A percentile compares a stretch with the other conserved stretches of the same genome.
Evolutionary conservation across 2,797 vertebrate genomes (phyloP).

Genomic region (Manis crassicaudata): DNA sequence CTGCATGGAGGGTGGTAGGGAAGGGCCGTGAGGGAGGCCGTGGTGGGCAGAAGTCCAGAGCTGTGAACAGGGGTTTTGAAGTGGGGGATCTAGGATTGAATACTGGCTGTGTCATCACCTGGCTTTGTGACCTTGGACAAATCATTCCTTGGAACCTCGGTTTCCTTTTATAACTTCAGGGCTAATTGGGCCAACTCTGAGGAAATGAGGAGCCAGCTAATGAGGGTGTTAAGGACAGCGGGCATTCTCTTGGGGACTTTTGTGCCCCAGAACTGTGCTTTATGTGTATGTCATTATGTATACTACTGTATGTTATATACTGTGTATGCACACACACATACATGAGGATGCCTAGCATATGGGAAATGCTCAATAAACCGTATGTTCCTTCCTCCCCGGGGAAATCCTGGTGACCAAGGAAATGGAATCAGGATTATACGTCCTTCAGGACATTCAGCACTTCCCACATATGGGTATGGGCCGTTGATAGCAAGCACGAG

Average conservation of each 20-base stretch:
- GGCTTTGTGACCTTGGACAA: neutral
- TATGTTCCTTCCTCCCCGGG: neutral
- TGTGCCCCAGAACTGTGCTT: neutral
- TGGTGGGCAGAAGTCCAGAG: neutral
- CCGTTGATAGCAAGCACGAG: neutral
- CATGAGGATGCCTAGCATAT: accelerated
- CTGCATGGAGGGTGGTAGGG: too few relatives aligned
- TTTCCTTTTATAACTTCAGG: neutral
- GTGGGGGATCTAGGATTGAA: neutral
- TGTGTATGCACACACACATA: neutral
- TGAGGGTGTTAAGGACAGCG: neutral
- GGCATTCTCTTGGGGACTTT: neutral
- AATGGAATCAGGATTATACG: neutral
- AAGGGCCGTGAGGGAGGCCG: neutral
- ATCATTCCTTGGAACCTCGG: neutral
- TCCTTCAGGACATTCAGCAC: neutral
- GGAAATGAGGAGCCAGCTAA: accelerated
- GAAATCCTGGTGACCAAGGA: neutral
- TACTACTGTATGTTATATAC: too few relatives aligned
- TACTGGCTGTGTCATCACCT: neutral
- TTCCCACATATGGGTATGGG: neutral
- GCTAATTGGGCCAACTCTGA: neutral
- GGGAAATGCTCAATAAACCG: accelerated
- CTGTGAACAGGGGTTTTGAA: neutral
- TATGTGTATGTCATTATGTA: neutral